phyloP scores from a whole-genome alignment of 2,888 invertebrate genomes.

The Dryadula phaetusa region DNA sequence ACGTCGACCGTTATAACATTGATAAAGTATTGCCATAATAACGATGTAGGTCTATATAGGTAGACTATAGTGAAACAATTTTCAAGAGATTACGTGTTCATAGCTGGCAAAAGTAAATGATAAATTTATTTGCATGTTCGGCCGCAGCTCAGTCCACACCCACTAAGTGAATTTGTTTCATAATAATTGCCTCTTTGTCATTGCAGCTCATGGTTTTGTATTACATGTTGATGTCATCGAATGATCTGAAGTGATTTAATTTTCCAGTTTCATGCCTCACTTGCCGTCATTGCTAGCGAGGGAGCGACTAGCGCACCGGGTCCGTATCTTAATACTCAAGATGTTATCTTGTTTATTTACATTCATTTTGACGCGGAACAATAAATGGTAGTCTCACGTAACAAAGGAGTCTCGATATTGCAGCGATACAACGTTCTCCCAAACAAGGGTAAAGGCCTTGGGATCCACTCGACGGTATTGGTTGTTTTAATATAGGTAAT shows the following conservation, averaged over 20 bases:
- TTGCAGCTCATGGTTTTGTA: slow-evolving; percentile 40
- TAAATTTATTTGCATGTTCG: slow-evolving; percentile 34
- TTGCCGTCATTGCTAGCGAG: slow-evolving; percentile 18
- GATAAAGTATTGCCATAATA: slow-evolving; percentile 22
- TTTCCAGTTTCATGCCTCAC: slow-evolving; percentile 43
- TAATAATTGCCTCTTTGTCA: slow-evolving; percentile 43
- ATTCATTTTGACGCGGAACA: slow-evolving; percentile 28
- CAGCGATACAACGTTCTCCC: slow-evolving; percentile 48
- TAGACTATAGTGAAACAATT: slow-evolving; percentile 23
- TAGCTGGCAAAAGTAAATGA: slow-evolving; percentile 32
- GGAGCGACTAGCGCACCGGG: slow-evolving; percentile 22
- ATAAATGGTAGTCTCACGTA: slow-evolving; percentile 39
- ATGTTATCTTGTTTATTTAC: slow-evolving; percentile 35
- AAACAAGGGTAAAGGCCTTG: slow-evolving; percentile 74
- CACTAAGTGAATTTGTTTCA: slow-evolving; percentile 44
- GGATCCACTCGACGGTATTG: slow-evolving; percentile 72
- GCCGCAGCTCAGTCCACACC: slow-evolving; percentile 26
- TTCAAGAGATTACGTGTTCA: slow-evolving; percentile 33
- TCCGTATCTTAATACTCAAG: slow-evolving; percentile 29
- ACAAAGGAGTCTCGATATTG: slow-evolving; percentile 61
- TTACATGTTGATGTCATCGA: slow-evolving; percentile 51
- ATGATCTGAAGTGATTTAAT: slow-evolving; percentile 47
- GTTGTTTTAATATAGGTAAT: slow-evolving; percentile 78
- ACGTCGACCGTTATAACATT: slow-evolving; percentile 20
- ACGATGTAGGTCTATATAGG: slow-evolving; percentile 5